Evolutionary conservation across 2,797 vertebrate genomes (phyloP).

Genomic region (Chloroceryle inda): DNA sequence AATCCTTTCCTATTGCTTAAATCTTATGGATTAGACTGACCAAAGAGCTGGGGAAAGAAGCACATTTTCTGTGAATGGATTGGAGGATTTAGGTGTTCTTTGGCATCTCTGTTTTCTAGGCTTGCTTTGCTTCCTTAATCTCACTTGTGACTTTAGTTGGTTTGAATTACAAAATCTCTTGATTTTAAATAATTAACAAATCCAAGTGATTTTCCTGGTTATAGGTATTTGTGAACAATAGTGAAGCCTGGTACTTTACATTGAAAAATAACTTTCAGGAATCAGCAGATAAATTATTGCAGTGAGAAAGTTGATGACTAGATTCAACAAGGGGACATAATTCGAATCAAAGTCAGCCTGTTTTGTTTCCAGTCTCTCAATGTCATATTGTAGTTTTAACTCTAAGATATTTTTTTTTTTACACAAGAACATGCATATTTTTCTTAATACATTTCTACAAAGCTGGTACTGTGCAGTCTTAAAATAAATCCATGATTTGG

Average conservation of each 20-base stretch:
- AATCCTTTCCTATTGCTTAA: neutral
- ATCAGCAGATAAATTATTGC: neutral
- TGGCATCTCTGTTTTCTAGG: neutral
- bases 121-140: neutral
- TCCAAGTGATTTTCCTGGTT: neutral
- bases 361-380: neutral
- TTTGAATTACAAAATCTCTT: neutral
- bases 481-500: neutral
- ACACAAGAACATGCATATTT: neutral
- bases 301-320: neutral
- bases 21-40: neutral
- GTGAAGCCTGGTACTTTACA: neutral
- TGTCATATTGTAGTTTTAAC: neutral
- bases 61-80: neutral
- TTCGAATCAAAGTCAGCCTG: neutral
- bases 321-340: neutral
- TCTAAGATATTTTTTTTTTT: neutral
- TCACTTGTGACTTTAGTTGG: neutral
- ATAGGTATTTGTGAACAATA: neutral
- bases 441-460: neutral
- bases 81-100: neutral
- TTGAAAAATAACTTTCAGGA: neutral
- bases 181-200: neutral
- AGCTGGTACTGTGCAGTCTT: neutral
- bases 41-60: neutral